Conservation (phyloP, 1,140 invertebrate genomes). For the Thereuonema tuberculata region DNA sequence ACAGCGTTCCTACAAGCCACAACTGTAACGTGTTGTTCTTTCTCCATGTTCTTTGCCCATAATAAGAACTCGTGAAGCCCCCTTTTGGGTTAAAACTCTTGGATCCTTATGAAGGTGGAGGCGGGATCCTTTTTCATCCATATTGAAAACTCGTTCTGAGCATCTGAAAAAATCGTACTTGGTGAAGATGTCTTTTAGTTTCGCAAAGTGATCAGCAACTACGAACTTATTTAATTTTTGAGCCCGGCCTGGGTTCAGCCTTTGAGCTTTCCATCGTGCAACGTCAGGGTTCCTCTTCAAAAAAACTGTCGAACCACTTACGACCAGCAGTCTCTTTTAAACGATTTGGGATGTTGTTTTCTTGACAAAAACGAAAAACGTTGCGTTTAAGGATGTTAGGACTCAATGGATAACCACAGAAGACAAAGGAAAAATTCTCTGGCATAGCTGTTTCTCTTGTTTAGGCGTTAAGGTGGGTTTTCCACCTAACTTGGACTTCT, state of each 20-base stretch:
- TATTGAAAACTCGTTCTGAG: slow-evolving; percentile 28
- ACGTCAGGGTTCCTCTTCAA: slow-evolving; percentile 12
- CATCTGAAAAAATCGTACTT: slow-evolving; percentile 20
- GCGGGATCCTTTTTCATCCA: slow-evolving; percentile 33
- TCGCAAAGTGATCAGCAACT: slow-evolving; percentile 17
- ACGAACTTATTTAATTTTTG: slow-evolving; percentile 27
- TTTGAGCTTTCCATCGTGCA: slow-evolving; percentile 23
- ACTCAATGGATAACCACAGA: background rate
- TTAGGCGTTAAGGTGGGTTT: background rate
- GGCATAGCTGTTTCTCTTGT: background rate
- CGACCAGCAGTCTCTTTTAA: slow-evolving; percentile 19
- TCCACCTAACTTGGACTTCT: background rate
- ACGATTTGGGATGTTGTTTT: background rate
- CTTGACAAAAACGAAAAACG: background rate
- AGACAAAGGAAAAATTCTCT: background rate
- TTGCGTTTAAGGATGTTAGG: background rate
- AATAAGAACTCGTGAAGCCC: slow-evolving; percentile 27
- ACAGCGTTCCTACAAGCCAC: slow-evolving; percentile 29
- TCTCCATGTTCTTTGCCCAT: slow-evolving; percentile 26
- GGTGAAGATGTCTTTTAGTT: slow-evolving; percentile 21
- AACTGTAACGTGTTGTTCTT: slow-evolving; percentile 29
- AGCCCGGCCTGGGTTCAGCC: slow-evolving; percentile 25
- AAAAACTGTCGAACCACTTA: slow-evolving; percentile 20
- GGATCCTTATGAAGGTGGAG: slow-evolving; percentile 28
- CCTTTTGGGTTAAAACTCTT: slow-evolving; percentile 26